These are phyloP conservation scores for Dromiciops gliroides DNA, from an alignment of 2,113 vertebrate species.

Conservation along the genomic window DNA sequence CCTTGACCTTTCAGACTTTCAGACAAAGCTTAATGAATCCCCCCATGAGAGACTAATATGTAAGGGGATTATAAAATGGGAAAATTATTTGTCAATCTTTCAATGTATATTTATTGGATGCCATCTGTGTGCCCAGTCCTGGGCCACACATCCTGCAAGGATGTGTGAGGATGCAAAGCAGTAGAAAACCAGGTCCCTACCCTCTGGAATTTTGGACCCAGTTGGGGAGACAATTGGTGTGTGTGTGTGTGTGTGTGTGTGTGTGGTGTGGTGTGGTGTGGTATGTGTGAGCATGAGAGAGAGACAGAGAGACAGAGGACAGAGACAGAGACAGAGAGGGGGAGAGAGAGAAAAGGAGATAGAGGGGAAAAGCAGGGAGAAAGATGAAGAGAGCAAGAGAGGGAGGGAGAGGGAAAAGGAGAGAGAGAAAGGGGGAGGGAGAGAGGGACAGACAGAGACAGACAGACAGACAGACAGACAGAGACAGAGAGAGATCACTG, in stretches of 20 bases:
- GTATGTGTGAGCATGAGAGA: neutral
- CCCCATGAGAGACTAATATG: neutral
- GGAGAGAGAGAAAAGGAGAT: neutral
- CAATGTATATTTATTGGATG: neutral
- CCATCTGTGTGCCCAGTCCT: neutral
- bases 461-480: neutral
- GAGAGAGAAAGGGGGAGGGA: too few species aligned
- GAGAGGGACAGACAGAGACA: too few species aligned
- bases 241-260: accelerated
- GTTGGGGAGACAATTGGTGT: neutral
- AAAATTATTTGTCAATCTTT: neutral
- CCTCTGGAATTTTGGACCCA: neutral
- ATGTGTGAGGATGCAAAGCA: neutral
- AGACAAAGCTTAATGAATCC: neutral
- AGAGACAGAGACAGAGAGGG: accelerated
- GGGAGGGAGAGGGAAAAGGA: too few species aligned
- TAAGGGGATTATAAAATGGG: neutral
- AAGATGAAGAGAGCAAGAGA: too few species aligned
- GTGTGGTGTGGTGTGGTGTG: accelerated
- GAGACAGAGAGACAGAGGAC: neutral
- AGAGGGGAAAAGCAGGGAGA: neutral
- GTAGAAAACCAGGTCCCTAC: neutral
- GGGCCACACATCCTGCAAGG: neutral
- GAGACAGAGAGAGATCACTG: neutral
- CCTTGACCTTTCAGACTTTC: neutral